Percentiles rank a stretch among this genome's conserved stretches.
These are phyloP conservation scores for Cephalopterus ornatus DNA, from an alignment of 2,113 vertebrate genomes.

Conservation along the genomic window DNA sequence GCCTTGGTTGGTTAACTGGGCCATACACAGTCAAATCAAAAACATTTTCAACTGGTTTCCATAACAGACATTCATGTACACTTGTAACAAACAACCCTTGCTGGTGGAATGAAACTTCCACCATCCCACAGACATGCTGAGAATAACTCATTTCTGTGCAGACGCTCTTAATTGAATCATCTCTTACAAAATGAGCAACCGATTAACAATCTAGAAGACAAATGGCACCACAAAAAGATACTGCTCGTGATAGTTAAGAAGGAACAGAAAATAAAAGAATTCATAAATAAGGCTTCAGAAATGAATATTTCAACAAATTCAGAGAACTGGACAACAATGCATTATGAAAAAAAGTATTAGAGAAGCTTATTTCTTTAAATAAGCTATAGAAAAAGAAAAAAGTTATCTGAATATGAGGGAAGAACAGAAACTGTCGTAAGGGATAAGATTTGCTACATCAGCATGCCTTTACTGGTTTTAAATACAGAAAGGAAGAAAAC, in stretches of 20 bases:
- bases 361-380: background rate
- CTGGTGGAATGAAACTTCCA: background rate
- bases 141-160: background rate
- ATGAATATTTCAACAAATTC: background rate
- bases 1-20: background rate
- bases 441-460: background rate
- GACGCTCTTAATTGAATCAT: slow-evolving; percentile 7
- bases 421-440: background rate
- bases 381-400: background rate
- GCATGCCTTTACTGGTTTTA: background rate
- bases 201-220: slow-evolving; percentile 8
- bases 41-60: background rate
- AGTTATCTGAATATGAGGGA: background rate
- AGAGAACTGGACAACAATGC: background rate
- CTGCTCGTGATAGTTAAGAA: background rate
- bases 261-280: background rate
- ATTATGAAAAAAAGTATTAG: background rate
- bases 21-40: background rate
- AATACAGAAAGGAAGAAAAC: background rate
- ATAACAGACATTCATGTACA: background rate
- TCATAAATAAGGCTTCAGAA: background rate
- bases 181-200: background rate
- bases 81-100: background rate
- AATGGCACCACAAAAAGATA: background rate
- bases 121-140: background rate